phyloP scores from a whole-genome alignment of 2,113 vertebrate genomes.

The Sciurus niger region DNA sequence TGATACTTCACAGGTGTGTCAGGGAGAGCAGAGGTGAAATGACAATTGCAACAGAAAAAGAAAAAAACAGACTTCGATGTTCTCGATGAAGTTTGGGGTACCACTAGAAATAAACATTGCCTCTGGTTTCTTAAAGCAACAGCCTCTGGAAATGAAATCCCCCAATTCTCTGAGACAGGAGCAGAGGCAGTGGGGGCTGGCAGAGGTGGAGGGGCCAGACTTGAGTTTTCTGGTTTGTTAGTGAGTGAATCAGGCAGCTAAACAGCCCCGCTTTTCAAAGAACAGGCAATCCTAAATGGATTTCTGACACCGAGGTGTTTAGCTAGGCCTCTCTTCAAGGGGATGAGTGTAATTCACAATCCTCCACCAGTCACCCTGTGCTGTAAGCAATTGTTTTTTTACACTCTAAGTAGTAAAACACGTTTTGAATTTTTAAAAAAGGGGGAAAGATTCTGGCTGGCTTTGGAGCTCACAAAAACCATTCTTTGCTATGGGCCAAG shows the following conservation, averaged over 20 bases:
- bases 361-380: constrained; percentile 67
- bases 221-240: constrained; percentile 86
- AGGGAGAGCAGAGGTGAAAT: constrained; percentile 74
- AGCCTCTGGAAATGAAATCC: background rate
- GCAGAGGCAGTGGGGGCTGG: constrained; percentile 67
- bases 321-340: constrained; percentile 68
- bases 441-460: constrained; percentile 75
- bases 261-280: constrained; percentile 87
- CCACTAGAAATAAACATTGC: background rate
- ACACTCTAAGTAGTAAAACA: constrained; percentile 83
- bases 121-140: constrained; percentile 42
- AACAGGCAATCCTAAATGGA: constrained; percentile 78
- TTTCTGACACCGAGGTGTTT: constrained; percentile 77
- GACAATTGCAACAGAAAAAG: constrained; percentile 75
- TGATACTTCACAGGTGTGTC: constrained; percentile 70
- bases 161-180: background rate
- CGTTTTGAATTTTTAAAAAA: constrained; percentile 82
- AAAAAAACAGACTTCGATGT: constrained; percentile 76
- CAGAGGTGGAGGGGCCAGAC: constrained; percentile 76
- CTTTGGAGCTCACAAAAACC: constrained; percentile 82
- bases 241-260: constrained; percentile 84
- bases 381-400: constrained; percentile 75
- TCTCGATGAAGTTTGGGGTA: constrained; percentile 82
- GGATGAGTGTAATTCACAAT: constrained; percentile 79
- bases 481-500: constrained; percentile 79